phyloP scores from a whole-genome alignment of 1,140 invertebrate species.

The Xylocopa sonorina region DNA sequence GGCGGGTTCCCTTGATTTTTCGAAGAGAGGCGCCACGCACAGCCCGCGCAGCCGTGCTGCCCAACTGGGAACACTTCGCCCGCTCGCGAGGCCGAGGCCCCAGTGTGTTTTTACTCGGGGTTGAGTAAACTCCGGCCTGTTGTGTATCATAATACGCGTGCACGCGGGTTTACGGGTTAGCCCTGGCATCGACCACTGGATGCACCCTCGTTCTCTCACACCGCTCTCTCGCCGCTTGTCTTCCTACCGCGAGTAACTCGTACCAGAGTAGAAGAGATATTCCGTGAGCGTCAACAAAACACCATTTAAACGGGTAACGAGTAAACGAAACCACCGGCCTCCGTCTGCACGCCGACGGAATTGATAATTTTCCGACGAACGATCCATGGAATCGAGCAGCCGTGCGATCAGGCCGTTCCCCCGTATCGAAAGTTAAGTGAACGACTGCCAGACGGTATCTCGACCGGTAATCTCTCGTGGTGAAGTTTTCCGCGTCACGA shows the following conservation, averaged over 20 bases:
- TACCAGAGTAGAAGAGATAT: constrained; percentile 19
- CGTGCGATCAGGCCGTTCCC: neutral
- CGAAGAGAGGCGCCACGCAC: constrained; percentile 40
- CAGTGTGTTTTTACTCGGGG: constrained; percentile 82
- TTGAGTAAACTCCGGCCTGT: constrained; percentile 81
- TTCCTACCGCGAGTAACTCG: constrained; percentile 14
- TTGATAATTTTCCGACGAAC: constrained; percentile 28
- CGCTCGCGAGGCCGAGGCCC: constrained; percentile 71
- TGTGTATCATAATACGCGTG: constrained; percentile 81
- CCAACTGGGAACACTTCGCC: constrained; percentile 49
- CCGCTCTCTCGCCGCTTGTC: constrained; percentile 38
- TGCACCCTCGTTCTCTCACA: constrained; percentile 56
- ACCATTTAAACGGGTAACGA: constrained; percentile 6
- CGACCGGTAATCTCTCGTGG: neutral
- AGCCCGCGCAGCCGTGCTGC: constrained; percentile 57
- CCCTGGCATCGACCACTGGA: constrained; percentile 61
- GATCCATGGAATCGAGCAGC: constrained; percentile 24
- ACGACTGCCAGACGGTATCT: neutral
- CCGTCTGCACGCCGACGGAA: constrained; percentile 22
- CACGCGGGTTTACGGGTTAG: constrained; percentile 75
- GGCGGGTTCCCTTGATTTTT: constrained; percentile 58
- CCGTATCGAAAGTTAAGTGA: constrained; percentile 6
- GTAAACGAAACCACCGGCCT: constrained; percentile 21
- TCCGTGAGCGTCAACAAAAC: constrained; percentile 56
- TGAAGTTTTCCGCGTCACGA: neutral